A percentile compares a stretch with the other conserved stretches of the same genome.
Conservation (phyloP, 2,797 vertebrate species). For the Trachops cirrhosus region DNA sequence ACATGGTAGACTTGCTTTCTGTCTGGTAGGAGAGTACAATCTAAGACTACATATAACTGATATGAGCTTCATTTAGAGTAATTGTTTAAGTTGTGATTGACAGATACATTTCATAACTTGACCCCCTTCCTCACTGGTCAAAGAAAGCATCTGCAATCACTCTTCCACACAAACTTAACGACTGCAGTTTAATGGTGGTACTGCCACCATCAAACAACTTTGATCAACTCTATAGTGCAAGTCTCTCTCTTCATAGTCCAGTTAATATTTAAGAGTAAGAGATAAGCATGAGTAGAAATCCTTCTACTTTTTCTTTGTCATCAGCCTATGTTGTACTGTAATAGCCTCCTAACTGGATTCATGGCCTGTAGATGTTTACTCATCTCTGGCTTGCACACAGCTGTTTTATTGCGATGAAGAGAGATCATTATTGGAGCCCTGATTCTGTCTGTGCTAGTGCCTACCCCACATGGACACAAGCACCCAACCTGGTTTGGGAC, state of each 20-base stretch:
- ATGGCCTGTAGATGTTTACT: not conserved
- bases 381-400: not conserved
- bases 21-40: conserved; percentile 1
- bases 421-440: not conserved
- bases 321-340: not conserved
- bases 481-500: not conserved
- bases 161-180: conserved; percentile 19
- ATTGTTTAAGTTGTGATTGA: not conserved
- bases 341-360: not conserved
- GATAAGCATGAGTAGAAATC: not conserved
- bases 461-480: not conserved
- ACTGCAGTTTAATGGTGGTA: not conserved
- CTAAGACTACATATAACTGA: not conserved
- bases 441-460: not conserved
- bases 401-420: not conserved
- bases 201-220: not conserved
- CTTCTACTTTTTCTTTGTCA: conserved; percentile 11
- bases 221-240: not conserved
- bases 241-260: not conserved
- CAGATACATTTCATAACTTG: not conserved
- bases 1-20: not conserved
- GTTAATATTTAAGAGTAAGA: conserved; percentile 39
- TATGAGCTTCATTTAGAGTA: not conserved
- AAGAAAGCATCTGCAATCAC: not conserved
- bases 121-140: not conserved